These are phyloP conservation scores for Globodera rostochiensis DNA, from an alignment of 1,140 invertebrate genomes.

Conservation along the genomic window DNA sequence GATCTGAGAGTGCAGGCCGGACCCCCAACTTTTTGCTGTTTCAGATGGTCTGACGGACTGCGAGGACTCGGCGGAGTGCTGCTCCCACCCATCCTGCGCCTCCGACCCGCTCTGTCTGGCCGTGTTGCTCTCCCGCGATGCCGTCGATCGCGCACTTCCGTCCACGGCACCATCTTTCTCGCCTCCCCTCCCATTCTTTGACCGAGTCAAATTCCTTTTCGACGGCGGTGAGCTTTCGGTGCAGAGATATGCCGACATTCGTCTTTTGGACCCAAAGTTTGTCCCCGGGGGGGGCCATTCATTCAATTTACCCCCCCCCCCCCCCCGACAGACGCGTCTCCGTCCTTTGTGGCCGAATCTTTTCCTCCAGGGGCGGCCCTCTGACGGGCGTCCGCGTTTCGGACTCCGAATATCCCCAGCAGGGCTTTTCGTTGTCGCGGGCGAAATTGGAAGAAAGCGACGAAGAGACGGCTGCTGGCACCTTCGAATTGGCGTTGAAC, in stretches of 20 bases:
- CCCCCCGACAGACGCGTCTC: conserved; percentile 79
- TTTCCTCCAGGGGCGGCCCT: conserved; percentile 84
- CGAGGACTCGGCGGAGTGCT: conserved; percentile 91
- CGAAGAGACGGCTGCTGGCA: conserved; percentile 18
- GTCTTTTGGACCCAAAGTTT: conserved; percentile 95
- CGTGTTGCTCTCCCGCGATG: conserved; percentile 79
- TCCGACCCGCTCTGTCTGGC: conserved; percentile 65
- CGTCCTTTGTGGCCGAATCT: conserved; percentile 88
- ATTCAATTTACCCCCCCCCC: neutral
- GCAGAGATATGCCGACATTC: conserved; percentile 89
- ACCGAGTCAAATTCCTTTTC: conserved; percentile 95
- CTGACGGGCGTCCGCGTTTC: conserved; percentile 90
- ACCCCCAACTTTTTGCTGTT: conserved; percentile 6
- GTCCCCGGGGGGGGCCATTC: conserved; percentile 45
- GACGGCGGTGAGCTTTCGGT: conserved; percentile 84
- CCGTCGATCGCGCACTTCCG: conserved; percentile 88
- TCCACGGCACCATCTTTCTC: conserved; percentile 78
- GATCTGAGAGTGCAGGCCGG: conserved; percentile 52
- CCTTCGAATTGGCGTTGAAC: conserved; percentile 38
- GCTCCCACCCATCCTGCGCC: conserved; percentile 79
- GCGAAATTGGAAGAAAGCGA: conserved; percentile 83
- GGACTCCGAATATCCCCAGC: conserved; percentile 83
- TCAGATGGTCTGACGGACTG: conserved; percentile 93
- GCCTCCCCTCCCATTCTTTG: conserved; percentile 79
- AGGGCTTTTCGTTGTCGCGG: conserved; percentile 74